phyloP scores from a whole-genome alignment of 2,797 vertebrate genomes.

The Pogonophryne albipinna region DNA sequence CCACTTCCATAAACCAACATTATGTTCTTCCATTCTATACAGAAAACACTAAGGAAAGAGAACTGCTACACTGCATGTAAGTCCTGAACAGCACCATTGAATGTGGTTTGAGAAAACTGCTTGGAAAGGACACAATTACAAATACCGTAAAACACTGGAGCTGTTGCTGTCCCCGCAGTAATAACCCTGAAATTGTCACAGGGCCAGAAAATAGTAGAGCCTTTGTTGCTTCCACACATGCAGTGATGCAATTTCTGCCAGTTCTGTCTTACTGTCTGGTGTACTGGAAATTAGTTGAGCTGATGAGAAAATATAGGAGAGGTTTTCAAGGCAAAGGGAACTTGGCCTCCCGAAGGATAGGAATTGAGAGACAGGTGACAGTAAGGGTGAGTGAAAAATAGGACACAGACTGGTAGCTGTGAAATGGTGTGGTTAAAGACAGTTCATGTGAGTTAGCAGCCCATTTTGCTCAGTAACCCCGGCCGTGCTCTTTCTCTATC shows the following conservation, averaged over 20 bases:
- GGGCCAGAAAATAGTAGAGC: constrained; percentile 48
- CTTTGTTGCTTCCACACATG: constrained; percentile 60
- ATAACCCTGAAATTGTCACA: constrained; percentile 48
- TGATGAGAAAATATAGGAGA: constrained; percentile 63
- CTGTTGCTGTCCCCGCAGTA: constrained; percentile 13
- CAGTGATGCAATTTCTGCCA: constrained; percentile 57
- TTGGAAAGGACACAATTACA: constrained; percentile 18
- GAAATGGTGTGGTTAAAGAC: constrained; percentile 69
- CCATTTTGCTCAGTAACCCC: constrained; percentile 37
- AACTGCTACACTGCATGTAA: constrained; percentile 16
- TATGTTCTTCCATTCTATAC: constrained; percentile 16
- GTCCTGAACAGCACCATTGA: constrained; percentile 22
- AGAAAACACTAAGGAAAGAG: constrained; percentile 8
- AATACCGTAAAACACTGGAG: constrained; percentile 21
- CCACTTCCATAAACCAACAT: constrained; percentile 34
- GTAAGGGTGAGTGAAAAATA: constrained; percentile 68
- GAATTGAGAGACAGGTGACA: constrained; percentile 76
- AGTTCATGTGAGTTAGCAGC: constrained; percentile 51
- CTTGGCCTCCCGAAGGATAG: constrained; percentile 64
- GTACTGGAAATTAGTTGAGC: constrained; percentile 67
- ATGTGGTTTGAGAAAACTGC: constrained; percentile 24
- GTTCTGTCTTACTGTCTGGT: constrained; percentile 42
- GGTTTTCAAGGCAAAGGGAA: constrained; percentile 72
- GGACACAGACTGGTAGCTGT: constrained; percentile 68
- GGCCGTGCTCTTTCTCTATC: constrained; percentile 38